phyloP scores from a whole-genome alignment of 2,797 vertebrate species.

The Enteromius trimaculatus region DNA sequence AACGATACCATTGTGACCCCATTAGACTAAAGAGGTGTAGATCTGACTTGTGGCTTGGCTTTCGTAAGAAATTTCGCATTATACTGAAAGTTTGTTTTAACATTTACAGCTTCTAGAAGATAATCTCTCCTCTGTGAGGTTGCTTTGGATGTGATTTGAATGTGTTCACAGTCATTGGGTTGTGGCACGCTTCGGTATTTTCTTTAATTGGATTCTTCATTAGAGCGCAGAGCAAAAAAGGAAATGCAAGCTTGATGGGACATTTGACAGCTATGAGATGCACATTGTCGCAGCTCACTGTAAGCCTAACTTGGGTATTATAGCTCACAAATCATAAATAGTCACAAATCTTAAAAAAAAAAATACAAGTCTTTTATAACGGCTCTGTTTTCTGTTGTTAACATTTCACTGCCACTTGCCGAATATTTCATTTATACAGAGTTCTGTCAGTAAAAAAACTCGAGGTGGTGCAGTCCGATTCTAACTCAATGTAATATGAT shows the following conservation, averaged over 20 bases:
- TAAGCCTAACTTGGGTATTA: neutral
- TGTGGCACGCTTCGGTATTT: constrained; percentile 14
- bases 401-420: neutral
- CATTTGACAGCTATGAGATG: constrained; percentile 32
- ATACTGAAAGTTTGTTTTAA: neutral
- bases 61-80: neutral
- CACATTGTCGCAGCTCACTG: neutral
- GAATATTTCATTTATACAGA: neutral
- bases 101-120: neutral
- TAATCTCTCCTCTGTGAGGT: neutral
- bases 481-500: neutral
- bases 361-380: neutral
- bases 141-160: constrained; percentile 19
- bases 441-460: neutral
- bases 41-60: neutral
- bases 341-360: constrained; percentile 4
- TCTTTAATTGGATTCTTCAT: constrained; percentile 49
- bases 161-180: constrained; percentile 7
- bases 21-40: constrained; percentile 10
- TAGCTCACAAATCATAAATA: neutral
- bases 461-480: neutral
- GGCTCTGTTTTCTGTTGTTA: neutral
- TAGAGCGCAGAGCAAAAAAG: constrained; percentile 23
- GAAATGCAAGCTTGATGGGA: constrained; percentile 41
- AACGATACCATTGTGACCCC: constrained; percentile 1